Percentiles rank a stretch among this genome's conserved stretches.
Evolutionary conservation across 2,113 vertebrate species (phyloP).

Genomic region (Neolamprologus cancellatus): DNA sequence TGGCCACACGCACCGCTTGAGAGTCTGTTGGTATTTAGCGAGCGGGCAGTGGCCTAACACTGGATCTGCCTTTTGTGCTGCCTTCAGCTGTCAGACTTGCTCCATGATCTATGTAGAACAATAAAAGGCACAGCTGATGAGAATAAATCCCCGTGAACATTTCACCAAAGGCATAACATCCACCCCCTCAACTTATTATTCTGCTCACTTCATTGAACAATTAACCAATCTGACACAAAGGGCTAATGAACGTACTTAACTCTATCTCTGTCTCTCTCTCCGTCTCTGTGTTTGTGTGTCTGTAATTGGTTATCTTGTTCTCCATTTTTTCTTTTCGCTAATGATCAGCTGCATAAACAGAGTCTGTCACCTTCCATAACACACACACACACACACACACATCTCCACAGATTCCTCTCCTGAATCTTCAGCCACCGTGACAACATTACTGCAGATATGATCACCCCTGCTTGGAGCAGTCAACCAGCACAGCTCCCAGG

Average conservation of each 20-base stretch:
- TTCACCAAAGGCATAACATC: conserved; percentile 36
- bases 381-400: not conserved
- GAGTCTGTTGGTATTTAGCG: conserved; percentile 17
- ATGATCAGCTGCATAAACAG: conserved; percentile 34
- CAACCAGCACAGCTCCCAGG: conserved; percentile 36
- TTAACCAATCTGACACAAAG: conserved; percentile 56
- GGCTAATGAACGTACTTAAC: conserved; percentile 48
- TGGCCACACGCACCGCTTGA: not conserved
- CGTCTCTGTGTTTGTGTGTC: not conserved
- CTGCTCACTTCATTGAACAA: conserved; percentile 52
- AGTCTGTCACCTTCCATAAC: conserved; percentile 21
- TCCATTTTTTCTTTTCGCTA: conserved; percentile 7
- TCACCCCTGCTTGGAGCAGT: conserved; percentile 35
- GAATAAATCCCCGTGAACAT: conserved; percentile 20
- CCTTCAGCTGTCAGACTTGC: conserved; percentile 7
- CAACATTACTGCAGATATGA: conserved; percentile 51
- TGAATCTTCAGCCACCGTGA: conserved; percentile 11
- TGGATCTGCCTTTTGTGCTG: not conserved
- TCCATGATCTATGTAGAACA: conserved; percentile 4
- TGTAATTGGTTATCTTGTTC: conserved; percentile 44
- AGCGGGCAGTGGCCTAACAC: conserved; percentile 9
- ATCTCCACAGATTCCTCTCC: not conserved
- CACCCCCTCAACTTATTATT: conserved; percentile 35
- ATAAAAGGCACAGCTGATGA: conserved; percentile 24
- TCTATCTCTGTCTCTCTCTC: not conserved